Base-by-base conservation (phyloP, 2,113 vertebrate genomes). In the Oncorhynchus gorbuscha region DNA sequence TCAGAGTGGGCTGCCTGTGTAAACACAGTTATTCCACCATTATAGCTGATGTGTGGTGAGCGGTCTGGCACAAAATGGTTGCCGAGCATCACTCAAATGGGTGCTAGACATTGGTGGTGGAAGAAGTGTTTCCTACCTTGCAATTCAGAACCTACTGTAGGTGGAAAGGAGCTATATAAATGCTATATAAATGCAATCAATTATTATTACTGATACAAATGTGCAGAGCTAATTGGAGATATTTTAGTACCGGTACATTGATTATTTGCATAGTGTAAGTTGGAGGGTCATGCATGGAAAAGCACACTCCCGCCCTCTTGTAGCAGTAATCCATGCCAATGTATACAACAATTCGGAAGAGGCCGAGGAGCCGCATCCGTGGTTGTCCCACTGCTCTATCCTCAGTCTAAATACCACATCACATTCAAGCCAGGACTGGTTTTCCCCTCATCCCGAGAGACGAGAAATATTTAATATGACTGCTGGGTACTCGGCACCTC, bases 271-370 rank as follows among this genome's bases (percentile, higher is more conserved):
- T 30, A 67, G 65, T 8, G n/a, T 55, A 62, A 62, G 9, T 45
- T 62, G 7, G 13, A 62, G 7, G 5, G n/a, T 62, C 59, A 24
- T 62, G 16, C 59, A 62, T 24, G 45, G 49, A 18, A 58, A 18
- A 71, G 6, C 65, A 1, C 7, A 35, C 51, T 72, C 24, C 59
- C 30, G 78, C 59, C 78, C 70, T 68, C 73, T 79, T 55, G 78
- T 79, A 73, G 73, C 35, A 14, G 64, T 13, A 49, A 20, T 30
- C 7, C 28, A 32, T 35, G 12, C 6, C 28, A 26, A 8, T 11
- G 22, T 26, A 30, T 11, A 45, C 39, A 11, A 45, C 5, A 55
- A 55, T 66, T 66, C 13, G 4, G 2, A 30, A 48, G 45, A 28
- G 12, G 12, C 18, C 39, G 39, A 28, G 58, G 39, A 12, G 32